Conservation (phyloP, 1,140 invertebrate genomes). For the Agrypnia vestita region DNA sequence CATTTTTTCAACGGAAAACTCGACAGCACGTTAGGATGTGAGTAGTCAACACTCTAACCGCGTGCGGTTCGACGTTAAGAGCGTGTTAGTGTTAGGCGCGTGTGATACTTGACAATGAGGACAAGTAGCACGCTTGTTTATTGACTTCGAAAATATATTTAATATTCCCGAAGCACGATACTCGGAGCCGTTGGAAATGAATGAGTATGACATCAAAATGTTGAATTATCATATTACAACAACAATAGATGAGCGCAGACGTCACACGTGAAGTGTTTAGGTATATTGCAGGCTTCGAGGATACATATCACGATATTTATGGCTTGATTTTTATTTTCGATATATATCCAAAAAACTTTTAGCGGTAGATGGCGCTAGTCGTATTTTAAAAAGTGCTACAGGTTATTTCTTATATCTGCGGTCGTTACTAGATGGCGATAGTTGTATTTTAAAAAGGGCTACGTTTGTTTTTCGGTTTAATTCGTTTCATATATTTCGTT, state of each 20-base stretch:
- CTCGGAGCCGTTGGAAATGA: neutral
- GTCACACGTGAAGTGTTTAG: neutral
- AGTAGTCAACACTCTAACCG: neutral
- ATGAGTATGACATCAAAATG: neutral
- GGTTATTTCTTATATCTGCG: too few species aligned
- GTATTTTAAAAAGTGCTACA: too few species aligned
- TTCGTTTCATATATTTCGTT: too few species aligned
- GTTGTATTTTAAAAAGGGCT: too few species aligned
- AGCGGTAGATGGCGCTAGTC: too few species aligned
- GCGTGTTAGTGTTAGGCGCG: neutral
- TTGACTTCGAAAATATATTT: slow-evolving; percentile 19
- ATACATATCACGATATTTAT: too few species aligned
- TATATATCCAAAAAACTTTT: too few species aligned
- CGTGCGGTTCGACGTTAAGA: neutral
- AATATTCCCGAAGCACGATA: slow-evolving; percentile 6
- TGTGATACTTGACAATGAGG: slow-evolving; percentile 18
- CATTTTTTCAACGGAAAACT: slow-evolving; percentile 10
- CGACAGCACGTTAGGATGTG: neutral
- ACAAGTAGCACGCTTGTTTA: slow-evolving; percentile 14
- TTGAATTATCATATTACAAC: neutral
- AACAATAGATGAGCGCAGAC: too few species aligned
- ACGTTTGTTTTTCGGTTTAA: too few species aligned
- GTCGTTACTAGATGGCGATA: too few species aligned
- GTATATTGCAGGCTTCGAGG: too few species aligned
- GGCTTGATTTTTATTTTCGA: too few species aligned